A percentile compares a stretch with the other conserved stretches of the same genome.
Conservation (phyloP, 2,113 vertebrate genomes). For the Toxotes chatareus region DNA sequence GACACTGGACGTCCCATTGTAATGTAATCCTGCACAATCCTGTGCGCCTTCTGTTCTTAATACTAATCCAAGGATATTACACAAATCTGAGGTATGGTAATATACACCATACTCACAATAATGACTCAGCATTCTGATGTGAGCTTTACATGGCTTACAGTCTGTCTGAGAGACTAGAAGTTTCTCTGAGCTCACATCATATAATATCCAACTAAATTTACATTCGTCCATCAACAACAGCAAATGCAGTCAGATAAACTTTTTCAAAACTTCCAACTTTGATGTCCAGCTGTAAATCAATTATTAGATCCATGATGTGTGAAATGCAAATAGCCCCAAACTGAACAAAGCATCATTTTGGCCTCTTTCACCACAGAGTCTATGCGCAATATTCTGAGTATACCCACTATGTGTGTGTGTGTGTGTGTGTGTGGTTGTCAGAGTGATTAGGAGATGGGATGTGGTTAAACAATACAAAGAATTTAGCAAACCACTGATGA, state of each 20-base stretch:
- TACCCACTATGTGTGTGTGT: conserved; percentile 14
- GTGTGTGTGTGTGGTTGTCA: conserved; percentile 43
- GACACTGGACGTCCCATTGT: conserved; percentile 1
- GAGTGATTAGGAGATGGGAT: conserved; percentile 51
- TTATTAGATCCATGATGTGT: conserved; percentile 38
- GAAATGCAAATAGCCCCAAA: conserved; percentile 53
- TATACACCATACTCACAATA: neutral
- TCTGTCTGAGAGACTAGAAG: neutral
- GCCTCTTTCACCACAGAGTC: conserved; percentile 11
- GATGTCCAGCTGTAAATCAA: conserved; percentile 32
- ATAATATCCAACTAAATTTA: neutral
- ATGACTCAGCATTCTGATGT: neutral
- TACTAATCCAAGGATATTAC: conserved; percentile 35
- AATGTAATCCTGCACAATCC: conserved; percentile 41
- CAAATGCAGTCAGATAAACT: no score
- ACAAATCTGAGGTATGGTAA: conserved; percentile 8
- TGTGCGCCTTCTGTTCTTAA: conserved; percentile 33
- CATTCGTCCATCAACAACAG: neutral
- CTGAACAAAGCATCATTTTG: conserved; percentile 34
- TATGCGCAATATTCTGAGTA: conserved; percentile 3
- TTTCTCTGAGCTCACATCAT: no score
- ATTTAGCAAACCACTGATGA: conserved; percentile 30
- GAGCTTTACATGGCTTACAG: neutral
- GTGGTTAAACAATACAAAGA: conserved; percentile 50
- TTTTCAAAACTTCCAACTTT: conserved; percentile 6